Evolutionary conservation across 2,113 vertebrate genomes (phyloP).

Genomic region (Cricetomys ansorgei): DNA sequence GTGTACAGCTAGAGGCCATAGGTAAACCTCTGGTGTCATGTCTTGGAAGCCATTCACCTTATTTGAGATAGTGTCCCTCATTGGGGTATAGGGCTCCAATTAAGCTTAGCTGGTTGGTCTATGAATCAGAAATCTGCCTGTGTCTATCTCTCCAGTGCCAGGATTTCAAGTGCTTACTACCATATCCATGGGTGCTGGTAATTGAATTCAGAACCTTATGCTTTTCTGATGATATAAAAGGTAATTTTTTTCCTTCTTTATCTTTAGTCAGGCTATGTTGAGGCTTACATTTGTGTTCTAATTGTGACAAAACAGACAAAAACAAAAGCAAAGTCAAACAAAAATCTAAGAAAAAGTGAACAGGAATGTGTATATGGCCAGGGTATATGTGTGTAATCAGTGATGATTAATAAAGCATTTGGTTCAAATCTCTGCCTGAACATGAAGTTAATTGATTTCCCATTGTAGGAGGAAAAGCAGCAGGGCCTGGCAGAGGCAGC

Average conservation of each 20-base stretch:
- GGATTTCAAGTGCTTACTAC: neutral
- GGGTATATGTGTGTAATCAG: constrained; percentile 42
- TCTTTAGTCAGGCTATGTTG: neutral
- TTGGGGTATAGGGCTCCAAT: neutral
- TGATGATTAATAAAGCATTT: constrained; percentile 81
- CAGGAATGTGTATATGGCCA: constrained; percentile 51
- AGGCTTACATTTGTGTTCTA: constrained; percentile 38
- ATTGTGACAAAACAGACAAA: constrained; percentile 17
- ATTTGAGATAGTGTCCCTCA: neutral
- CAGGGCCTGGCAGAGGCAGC: constrained; percentile 58
- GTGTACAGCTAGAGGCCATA: neutral
- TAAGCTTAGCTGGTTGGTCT: no score
- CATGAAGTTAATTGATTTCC: constrained; percentile 84
- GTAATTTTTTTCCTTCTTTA: neutral
- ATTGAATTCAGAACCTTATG: neutral
- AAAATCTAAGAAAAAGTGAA: constrained; percentile 35
- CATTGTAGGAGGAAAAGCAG: constrained; percentile 70
- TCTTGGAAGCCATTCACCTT: neutral
- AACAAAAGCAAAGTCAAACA: neutral
- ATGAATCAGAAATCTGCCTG: neutral
- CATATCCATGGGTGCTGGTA: neutral
- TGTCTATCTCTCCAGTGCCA: neutral
- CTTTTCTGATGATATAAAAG: constrained; percentile 27
- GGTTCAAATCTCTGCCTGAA: constrained; percentile 79
- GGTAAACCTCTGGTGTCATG: neutral